Base-by-base conservation (phyloP, 1,140 invertebrate species). In the Rhopalosiphum maidis region DNA sequence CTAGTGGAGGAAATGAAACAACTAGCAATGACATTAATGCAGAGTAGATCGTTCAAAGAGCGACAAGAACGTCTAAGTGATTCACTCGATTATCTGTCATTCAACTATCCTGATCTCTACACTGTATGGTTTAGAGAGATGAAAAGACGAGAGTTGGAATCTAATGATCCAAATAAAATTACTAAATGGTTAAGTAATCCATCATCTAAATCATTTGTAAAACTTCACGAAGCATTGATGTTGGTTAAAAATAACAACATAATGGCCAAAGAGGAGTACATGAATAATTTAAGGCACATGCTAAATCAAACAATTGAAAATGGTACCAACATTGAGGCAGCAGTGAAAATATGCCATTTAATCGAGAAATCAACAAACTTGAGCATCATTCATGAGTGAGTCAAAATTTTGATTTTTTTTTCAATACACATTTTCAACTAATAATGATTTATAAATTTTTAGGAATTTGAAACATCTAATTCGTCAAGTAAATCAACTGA, bases 131-230 rank as follows among this genome's bases (percentile, higher is more conserved):
- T 37, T 30, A 82, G 43, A 51, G 91, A 92, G 22, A 37, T 92
- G 8, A 92, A 92, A 54, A 92, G 23, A 54, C 51, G 91, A 46
- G 91, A 92, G 55, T 8, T 41, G 35, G 82, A 83, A 7, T 35
- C n/a, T 9, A 92, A 92, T 41, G 91, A 92, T 54, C 46, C 77
- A 30, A 54, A 54, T 22, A 92, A 92, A 92, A 92, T 92, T 54
- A 30, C 23, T 30, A 92, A 85, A 86, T 92, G 91, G 91, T 21
- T 92, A 30, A 37, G 3, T 21, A 30, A 82, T 91, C 22, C 82
- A 30, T 54, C 35, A 18, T 23, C 48, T 18, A 85, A 92, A 51
- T 37, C n/a, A 9, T 91, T 46, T 82, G 11, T 83, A 15, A 92
- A 55, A 92, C 48, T 92, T 23, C 48, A 92, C 30, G 91, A 85